Evolutionary conservation across 2,888 invertebrate genomes (phyloP), one percentile per base, ranked within the genome.

Genomic region (Periphyllus acericola): DNA sequence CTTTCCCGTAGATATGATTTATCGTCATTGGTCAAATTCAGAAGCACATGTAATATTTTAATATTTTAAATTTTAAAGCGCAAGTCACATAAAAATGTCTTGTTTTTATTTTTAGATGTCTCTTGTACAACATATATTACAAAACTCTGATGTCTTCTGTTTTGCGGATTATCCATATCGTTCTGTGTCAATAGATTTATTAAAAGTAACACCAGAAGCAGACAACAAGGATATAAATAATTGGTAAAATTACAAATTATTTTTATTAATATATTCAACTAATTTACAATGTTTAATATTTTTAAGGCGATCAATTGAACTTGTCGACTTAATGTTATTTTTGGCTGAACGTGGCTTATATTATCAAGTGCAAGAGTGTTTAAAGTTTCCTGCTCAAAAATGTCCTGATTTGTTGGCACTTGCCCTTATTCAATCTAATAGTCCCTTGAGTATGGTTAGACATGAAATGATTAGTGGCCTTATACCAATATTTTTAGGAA

Each of bases 361-460:
- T 91, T 93, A 94, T 89, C 95, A 95, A 91, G 96, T 97, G 17
- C 95, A 95, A 90, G 98, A 99, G 90, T 92, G 98, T 78, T 97
- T 99, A 91, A 98, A 98, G 92, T 95, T 96, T 91, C 98, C 99
- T 0, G 93, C 97, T 32, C 96, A 96, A 91, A 96, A 97, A 91
- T 98, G 99, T 91, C 99, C 99, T 0, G 99, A 99, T 92, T 95
- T 99, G 34, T 93, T 99, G 89, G 94, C 98, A 83, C 93, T 99
- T 86, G 97, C 97, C 0, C 92, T 99, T 89, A 92, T 99, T 78
- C 98, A 99, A 92, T 95, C 97, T 81, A 95, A 94, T 91, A 95
- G 96, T 89, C 96, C 96, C 0, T 93, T 96, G 75, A 95, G 96
- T 5, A 93, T 94, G 72, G 92, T 96, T 72, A 93, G 97, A 89